phyloP scores from a whole-genome alignment of 2,113 vertebrate genomes.

The Neodontobutis hainanensis region DNA sequence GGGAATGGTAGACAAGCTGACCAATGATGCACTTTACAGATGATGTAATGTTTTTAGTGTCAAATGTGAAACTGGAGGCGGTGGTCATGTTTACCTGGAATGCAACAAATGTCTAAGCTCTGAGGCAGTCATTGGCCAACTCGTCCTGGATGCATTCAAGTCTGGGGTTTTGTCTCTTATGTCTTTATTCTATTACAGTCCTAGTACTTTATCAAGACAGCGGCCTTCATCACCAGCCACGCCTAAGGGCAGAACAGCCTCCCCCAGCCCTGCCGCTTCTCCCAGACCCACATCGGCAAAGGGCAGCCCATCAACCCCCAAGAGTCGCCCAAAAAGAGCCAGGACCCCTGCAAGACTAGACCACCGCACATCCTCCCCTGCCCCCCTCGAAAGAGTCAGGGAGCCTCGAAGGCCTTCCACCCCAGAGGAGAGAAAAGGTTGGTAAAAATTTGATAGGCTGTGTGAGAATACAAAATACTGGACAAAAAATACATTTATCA shows the following conservation, averaged over 20 bases:
- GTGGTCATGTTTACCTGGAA: conserved; percentile 25
- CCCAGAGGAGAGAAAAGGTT: conserved; percentile 60
- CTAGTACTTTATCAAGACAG: conserved; percentile 84
- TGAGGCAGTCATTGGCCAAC: conserved; percentile 1
- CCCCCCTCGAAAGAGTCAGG: conserved; percentile 69
- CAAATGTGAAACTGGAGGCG: conserved; percentile 11
- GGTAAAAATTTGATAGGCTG: neutral
- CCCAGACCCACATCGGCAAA: conserved; percentile 79
- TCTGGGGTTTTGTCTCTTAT: neutral
- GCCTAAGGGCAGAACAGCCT: conserved; percentile 79
- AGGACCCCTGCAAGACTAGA: conserved; percentile 69
- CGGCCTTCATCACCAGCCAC: conserved; percentile 83
- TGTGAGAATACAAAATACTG: conserved; percentile 51
- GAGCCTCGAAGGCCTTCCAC: conserved; percentile 58
- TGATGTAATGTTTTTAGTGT: conserved; percentile 41
- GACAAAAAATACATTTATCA: too few relatives aligned
- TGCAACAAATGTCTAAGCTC: conserved; percentile 14
- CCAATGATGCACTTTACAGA: conserved; percentile 32
- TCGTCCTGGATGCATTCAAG: neutral
- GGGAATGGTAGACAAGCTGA: conserved; percentile 19
- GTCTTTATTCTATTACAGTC: conserved; percentile 47
- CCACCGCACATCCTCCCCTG: conserved; percentile 70
- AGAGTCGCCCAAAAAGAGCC: conserved; percentile 81
- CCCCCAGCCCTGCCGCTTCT: conserved; percentile 81
- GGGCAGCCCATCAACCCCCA: conserved; percentile 80